Evolutionary conservation across 2,113 vertebrate genomes (phyloP), one percentile per base, ranked within the genome.

Genomic region (Cyanoramphus novaezelandiae): DNA sequence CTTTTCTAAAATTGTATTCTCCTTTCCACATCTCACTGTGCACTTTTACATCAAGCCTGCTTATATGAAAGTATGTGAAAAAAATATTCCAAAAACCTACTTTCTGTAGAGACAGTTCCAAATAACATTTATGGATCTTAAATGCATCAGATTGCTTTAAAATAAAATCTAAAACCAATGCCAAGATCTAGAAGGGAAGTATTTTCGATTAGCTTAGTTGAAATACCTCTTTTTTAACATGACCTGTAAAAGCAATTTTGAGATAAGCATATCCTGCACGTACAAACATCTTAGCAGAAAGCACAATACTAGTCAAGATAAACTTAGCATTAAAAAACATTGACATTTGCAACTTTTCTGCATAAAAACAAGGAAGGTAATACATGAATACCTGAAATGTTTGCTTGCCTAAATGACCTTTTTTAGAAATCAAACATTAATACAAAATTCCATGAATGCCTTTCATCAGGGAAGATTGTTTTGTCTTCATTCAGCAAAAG

Each of bases 181-280:
- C 71, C 81, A 91, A 95, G 75, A 83, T 44, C 72, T 70, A 80
- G 46, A 88, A 92, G 50, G 72, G 80, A 96, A 96, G 77, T 50
- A 88, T 90, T 93, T 97, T 90, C 4, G 0, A 91, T 81, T 80
- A 80, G 20, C 21, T 95, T 29, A 2, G 25, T 59, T 90, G 84
- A 95, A 95, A 85, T 49, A 91, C 31, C 52, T 86, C 69, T 60
- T 88, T 96, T 86, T 72, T 72, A 39, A 72, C 53, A 50, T 52
- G 77, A 92, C 46, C 78, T 95, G 84, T 72, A 87, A 92, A 95
- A 95, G 90, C 78, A 79, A 93, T 92, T 95, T 83, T 71, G 63
- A 93, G 95, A 94, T 93, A 95, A 93, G 88, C 79, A 74, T 75
- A 93, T 88, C 82, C 88, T 92, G 84, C 75, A 83, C 7, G 41